These are phyloP conservation scores for Calephelis nemesis DNA, from an alignment of 1,140 invertebrate species.

Conservation along the genomic window DNA sequence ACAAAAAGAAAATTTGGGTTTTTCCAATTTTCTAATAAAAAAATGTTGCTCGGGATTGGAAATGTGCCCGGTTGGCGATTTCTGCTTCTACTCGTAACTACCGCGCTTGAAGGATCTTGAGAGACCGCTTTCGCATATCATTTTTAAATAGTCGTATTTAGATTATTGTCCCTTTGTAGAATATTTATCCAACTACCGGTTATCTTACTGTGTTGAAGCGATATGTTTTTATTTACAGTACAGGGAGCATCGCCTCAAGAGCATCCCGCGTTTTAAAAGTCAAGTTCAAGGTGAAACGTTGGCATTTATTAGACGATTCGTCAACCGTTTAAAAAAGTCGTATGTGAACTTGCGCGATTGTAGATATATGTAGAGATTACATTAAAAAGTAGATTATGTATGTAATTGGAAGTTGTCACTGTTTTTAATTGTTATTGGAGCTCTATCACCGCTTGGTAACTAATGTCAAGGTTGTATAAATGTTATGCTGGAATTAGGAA, in stretches of 20 bases:
- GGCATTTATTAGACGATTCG: constrained; percentile 71
- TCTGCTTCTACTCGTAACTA: no score
- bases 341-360: constrained; percentile 17
- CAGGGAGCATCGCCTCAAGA: constrained; percentile 43
- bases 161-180: constrained; percentile 38
- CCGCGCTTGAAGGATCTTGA: no score
- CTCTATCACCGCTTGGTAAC: no score
- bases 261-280: constrained; percentile 55
- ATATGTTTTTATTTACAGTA: constrained; percentile 43
- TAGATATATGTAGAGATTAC: not conserved
- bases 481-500: no score
- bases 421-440: no score
- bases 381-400: no score
- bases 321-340: constrained; percentile 43
- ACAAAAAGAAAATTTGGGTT: no score
- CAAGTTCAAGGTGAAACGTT: constrained; percentile 74
- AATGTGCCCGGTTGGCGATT: no score
- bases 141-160: constrained; percentile 30
- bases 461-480: no score
- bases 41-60: no score
- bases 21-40: no score
- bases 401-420: no score
- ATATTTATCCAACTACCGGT: constrained; percentile 37
- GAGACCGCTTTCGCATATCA: not conserved
- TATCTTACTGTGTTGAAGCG: constrained; percentile 21